Conservation (phyloP, 2,113 vertebrate genomes). For the Alouatta palliata region DNA sequence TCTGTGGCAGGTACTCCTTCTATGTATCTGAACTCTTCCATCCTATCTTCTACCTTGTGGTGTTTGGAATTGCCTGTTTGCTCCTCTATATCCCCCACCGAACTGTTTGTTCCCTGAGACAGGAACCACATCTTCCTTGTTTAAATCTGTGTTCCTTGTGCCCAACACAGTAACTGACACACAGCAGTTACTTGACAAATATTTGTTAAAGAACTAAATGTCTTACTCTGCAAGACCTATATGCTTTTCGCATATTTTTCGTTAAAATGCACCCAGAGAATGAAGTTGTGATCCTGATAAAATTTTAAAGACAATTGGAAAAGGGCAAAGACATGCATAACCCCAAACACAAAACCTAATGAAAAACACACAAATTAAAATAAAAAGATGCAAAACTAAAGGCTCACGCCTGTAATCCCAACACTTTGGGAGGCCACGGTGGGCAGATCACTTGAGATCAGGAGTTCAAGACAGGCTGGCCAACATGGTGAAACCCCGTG, state of each 20-base stretch:
- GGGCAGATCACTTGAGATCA: too few relatives aligned
- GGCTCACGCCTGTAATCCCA: too few relatives aligned
- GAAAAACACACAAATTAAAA: slow-evolving; percentile 50
- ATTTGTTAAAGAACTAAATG: neutral
- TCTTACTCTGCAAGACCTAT: neutral
- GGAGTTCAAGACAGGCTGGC: too few relatives aligned
- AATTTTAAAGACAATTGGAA: slow-evolving; percentile 51
- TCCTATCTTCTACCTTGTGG: neutral
- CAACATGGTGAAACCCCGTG: too few relatives aligned
- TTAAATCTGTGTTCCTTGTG: neutral
- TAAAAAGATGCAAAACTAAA: slow-evolving; percentile 47
- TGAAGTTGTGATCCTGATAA: slow-evolving; percentile 26
- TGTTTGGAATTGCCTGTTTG: neutral
- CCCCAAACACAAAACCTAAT: slow-evolving; percentile 28
- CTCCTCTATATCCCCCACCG: neutral
- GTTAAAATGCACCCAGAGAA: slow-evolving; percentile 42
- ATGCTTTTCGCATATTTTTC: slow-evolving; percentile 17
- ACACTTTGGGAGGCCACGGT: too few relatives aligned
- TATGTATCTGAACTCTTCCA: neutral
- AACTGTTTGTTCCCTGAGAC: neutral
- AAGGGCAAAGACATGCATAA: neutral
- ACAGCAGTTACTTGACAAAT: neutral
- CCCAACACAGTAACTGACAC: neutral
- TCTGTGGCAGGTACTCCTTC: neutral
- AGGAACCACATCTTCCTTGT: neutral